Evolutionary conservation across 2,113 vertebrate species (phyloP), one percentile per base, ranked within the genome.

Genomic region (Silurus glanis): DNA sequence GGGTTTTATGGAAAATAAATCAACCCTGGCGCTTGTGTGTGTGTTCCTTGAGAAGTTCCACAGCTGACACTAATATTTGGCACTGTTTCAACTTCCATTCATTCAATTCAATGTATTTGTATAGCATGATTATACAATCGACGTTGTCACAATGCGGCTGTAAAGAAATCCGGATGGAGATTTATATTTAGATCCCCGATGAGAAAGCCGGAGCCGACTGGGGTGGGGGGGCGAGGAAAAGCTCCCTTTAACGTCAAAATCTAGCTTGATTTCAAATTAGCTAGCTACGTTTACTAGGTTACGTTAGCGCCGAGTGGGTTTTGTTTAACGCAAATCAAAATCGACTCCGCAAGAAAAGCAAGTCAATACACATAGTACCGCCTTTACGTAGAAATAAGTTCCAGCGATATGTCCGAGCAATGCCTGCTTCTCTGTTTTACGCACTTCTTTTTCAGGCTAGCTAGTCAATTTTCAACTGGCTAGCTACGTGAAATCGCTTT

Each of bases 71-170:
- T 37, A 3, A 37, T 37, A 37, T 37, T 37, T 37, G 37, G 37
- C 37, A 37, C 37, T 37, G 37, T 37, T 37, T 37, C 37, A 82
- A 23, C 64, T 69, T 86, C 83, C 85, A 67, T 87, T 86, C 25
- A 83, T 86, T 89, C 28, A 21, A 21, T 45, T 80, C 53, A 58
- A 12, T 80, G 19, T 45, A 45, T 80, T 76, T 80, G 28, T 58
- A 28, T 28, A 58, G n/a, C 4, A 51, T 56, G 74, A 19, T 21
- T 80, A 80, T 37, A 80, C 78, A 80, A 80, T 80, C 59, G 55
- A 59, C 56, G 47, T 61, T 47, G 56, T 80, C 56, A 80, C 78
- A 80, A 23, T 47, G 6, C 23, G 13, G 55, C 55, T 17, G 25
- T 56, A 78, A 6, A 58, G 53, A 58, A 79, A 79, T 28, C 53